Evolutionary conservation across 2,888 invertebrate genomes (phyloP).

Genomic region (Scrobipalpa atriplicella): DNA sequence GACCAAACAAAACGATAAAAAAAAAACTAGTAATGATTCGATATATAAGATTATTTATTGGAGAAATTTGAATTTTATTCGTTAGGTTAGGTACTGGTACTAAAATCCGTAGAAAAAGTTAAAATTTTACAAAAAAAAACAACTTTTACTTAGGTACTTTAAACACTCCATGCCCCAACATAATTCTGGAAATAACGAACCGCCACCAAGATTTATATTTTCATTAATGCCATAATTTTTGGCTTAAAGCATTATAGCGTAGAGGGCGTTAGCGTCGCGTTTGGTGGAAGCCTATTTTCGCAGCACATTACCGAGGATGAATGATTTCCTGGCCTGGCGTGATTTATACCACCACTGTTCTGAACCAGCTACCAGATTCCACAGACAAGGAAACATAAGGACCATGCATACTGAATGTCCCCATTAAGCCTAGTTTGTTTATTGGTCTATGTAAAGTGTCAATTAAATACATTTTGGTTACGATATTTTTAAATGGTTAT

Average conservation of each 20-base stretch:
- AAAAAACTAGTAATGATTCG: too few species aligned
- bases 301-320: slow-evolving; percentile 81
- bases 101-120: too few species aligned
- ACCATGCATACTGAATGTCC: neutral
- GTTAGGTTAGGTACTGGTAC: too few species aligned
- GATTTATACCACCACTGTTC: slow-evolving; percentile 63
- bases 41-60: too few species aligned
- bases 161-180: neutral
- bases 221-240: slow-evolving; percentile 66
- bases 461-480: too few species aligned
- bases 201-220: slow-evolving; percentile 51
- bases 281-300: slow-evolving; percentile 78
- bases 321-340: slow-evolving; percentile 79
- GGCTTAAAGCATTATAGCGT: slow-evolving; percentile 67
- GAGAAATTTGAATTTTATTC: too few species aligned
- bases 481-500: too few species aligned
- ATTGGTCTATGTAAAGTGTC: too few species aligned
- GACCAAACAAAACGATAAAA: too few species aligned
- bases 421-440: too few species aligned
- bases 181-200: slow-evolving; percentile 32
- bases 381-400: neutral
- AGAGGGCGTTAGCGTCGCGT: slow-evolving; percentile 63
- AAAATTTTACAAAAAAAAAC: neutral
- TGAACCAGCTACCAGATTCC: slow-evolving; percentile 41
- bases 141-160: neutral